Conservation (phyloP, 2,113 vertebrate genomes). For the Pteropus alecto region DNA sequence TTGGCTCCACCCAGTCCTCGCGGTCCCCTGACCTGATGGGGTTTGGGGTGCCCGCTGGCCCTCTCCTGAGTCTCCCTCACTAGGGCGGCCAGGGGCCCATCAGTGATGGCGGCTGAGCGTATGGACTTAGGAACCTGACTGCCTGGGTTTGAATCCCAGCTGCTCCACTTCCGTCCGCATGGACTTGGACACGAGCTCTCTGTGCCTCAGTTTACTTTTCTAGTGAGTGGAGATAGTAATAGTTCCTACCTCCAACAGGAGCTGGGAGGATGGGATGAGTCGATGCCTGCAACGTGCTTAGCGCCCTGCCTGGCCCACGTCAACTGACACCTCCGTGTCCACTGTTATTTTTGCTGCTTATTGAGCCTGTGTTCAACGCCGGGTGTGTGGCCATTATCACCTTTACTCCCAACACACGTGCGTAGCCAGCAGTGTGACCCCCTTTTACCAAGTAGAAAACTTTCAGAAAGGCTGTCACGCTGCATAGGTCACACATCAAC, state of each 20-base stretch:
- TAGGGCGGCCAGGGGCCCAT: not conserved
- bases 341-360: fast-evolving
- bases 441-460: not conserved
- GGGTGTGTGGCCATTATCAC: fast-evolving
- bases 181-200: not conserved
- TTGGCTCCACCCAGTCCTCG: not conserved
- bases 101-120: fast-evolving
- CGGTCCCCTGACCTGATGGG: not conserved
- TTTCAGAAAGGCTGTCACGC: not conserved
- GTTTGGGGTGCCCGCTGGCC: not conserved
- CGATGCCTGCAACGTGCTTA: fast-evolving
- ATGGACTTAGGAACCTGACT: too few relatives aligned
- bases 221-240: fast-evolving
- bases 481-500: not conserved
- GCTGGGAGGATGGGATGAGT: not conserved
- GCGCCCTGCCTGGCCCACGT: fast-evolving
- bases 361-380: fast-evolving
- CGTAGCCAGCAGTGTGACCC: fast-evolving
- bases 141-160: not conserved
- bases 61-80: not conserved
- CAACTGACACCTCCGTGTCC: fast-evolving
- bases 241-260: fast-evolving
- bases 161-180: not conserved
- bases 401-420: not conserved
- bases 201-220: not conserved